Evolutionary conservation across 2,113 vertebrate species (phyloP), one percentile per base, ranked within the genome.

Genomic region (Periophthalmus modestus): DNA sequence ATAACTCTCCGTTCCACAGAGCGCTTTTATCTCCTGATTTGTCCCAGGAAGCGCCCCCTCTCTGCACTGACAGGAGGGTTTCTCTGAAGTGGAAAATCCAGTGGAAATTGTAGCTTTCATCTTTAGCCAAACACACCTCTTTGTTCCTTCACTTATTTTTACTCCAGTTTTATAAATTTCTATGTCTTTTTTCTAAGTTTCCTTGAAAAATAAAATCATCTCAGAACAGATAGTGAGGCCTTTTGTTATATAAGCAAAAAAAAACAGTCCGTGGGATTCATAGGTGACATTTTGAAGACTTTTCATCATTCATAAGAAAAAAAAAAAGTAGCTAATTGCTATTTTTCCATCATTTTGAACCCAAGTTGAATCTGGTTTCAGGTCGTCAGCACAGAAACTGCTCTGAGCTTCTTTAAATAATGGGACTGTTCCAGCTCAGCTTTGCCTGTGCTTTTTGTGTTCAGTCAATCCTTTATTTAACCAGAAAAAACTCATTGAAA

Each of bases 101-200:
- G 34, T 39, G 16, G n/a, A 65, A 39, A 39, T 43, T 65, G 36
- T n/a, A 5, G 62, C 62, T 65, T 65, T 65, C 34, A 65, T 65
- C 34, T 43, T n/a, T 65, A 11, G 34, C 36, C 11, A 43, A 65
- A 65, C 16, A n/a, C 62, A 43, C 19, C 16, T 43, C 62, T 65
- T 43, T 65, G 18, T 65, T 65, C 19, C 34, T 10, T 39, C 62
- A 39, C 33, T 11, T 36, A n/a, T 65, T 65, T 65, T 65, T 39
- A 65, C 62, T 43, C 36, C 18, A 4, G 36, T 43, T 34, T 62
- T 39, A 65, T 65, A 39, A 65, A 65, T n/a, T 4, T 19, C 34
- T 6, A 6, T 28, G 12, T 39, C 5, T 65, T n/a, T n/a, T 39
- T 65, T 36, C 18, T 10, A 39, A 65, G 34, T 65, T 18, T 65